These are phyloP conservation scores for Steinernema khuongi DNA, from an alignment of 1,140 invertebrate genomes.

Conservation along the genomic window DNA sequence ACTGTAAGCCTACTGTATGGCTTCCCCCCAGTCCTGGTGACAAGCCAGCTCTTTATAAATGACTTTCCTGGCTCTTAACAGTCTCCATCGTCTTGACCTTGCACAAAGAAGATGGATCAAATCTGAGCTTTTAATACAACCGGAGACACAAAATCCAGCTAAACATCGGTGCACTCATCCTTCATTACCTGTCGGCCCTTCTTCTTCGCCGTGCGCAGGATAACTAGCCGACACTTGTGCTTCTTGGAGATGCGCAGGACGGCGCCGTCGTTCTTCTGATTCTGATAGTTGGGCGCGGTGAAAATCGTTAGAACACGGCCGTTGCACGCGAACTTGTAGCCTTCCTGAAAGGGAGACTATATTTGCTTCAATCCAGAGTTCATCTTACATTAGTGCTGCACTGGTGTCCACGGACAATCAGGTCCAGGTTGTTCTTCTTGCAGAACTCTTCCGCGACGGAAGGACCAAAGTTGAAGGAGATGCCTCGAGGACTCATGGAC, in stretches of 20 bases:
- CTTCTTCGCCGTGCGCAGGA: too few species aligned
- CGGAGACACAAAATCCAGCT: too few species aligned
- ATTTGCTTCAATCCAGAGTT: not conserved
- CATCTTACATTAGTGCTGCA: not conserved
- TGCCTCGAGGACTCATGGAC: slow-evolving; percentile 35
- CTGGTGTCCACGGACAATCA: not conserved
- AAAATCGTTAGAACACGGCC: not conserved
- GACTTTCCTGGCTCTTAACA: too few species aligned
- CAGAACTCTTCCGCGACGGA: slow-evolving; percentile 30
- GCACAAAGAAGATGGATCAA: too few species aligned
- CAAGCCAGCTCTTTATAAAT: too few species aligned
- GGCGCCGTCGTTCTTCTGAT: not conserved
- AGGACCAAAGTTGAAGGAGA: slow-evolving; percentile 40
- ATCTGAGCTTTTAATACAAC: too few species aligned
- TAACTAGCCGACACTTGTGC: too few species aligned
- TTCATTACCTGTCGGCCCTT: too few species aligned
- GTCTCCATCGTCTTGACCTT: too few species aligned
- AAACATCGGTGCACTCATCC: too few species aligned
- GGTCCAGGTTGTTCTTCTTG: not conserved
- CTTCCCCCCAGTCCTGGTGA: too few species aligned
- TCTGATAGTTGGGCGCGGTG: not conserved
- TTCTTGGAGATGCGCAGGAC: slow-evolving; percentile 1
- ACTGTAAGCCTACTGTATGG: too few species aligned
- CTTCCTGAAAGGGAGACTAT: not conserved
- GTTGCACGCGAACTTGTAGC: not conserved